Percentiles rank a stretch among this genome's conserved stretches.
Conservation (phyloP, 2,888 invertebrate genomes). For the Augiades crinisus region DNA sequence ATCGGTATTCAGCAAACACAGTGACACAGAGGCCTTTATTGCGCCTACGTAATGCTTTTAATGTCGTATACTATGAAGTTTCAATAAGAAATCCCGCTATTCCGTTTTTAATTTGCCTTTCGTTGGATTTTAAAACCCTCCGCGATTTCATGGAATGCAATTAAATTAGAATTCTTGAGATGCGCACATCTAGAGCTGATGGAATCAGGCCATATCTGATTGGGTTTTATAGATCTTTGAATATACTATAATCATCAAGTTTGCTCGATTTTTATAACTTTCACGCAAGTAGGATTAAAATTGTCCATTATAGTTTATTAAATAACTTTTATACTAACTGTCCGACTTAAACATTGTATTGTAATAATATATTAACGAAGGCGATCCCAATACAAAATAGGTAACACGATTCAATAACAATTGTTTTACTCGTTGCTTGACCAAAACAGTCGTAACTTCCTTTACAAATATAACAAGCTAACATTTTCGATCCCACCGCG, state of each 20-base stretch:
- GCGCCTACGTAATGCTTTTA: conserved; percentile 71
- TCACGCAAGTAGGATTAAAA: no score
- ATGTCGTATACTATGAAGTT: conserved; percentile 67
- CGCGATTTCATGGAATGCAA: conserved; percentile 75
- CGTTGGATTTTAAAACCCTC: conserved; percentile 70
- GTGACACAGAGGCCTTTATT: conserved; percentile 53
- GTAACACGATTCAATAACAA: conserved; percentile 28
- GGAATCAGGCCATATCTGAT: conserved; percentile 50
- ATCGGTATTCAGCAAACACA: conserved; percentile 25
- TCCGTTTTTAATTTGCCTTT: conserved; percentile 73
- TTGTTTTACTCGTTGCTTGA: conserved; percentile 31
- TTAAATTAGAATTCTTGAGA: conserved; percentile 69
- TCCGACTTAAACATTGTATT: background rate
- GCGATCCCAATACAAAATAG: background rate
- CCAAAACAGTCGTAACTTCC: conserved; percentile 44
- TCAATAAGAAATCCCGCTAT: conserved; percentile 67
- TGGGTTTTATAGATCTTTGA: no score
- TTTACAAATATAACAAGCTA: conserved; percentile 54
- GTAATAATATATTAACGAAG: no score
- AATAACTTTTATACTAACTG: no score
- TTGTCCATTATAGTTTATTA: no score
- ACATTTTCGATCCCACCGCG: conserved; percentile 58
- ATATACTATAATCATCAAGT: no score
- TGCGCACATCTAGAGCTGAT: conserved; percentile 49
- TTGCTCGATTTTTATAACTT: no score